Conservation (phyloP, 2,113 vertebrate genomes). For the Rallus limicola region DNA sequence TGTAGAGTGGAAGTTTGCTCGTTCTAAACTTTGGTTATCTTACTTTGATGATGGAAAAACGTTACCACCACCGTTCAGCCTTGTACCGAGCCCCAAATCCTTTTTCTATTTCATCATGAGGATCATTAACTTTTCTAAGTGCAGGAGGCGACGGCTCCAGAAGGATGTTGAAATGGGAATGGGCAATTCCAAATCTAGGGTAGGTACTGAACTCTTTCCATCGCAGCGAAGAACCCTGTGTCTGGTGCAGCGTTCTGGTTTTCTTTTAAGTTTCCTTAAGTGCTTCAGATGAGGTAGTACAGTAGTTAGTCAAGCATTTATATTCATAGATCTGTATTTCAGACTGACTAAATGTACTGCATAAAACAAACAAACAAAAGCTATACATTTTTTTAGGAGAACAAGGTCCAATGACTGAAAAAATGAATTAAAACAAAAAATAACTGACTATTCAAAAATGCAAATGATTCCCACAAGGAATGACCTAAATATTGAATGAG, state of each 20-base stretch:
- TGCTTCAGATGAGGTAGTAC: not conserved
- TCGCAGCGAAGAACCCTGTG: not conserved
- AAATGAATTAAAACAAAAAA: not conserved
- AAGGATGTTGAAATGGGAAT: conserved; percentile 87
- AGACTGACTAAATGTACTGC: not conserved
- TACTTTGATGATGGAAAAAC: conserved; percentile 92
- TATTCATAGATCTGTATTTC: not conserved
- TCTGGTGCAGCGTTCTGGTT: not conserved
- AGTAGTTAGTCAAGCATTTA: not conserved
- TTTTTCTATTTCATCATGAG: conserved; percentile 84
- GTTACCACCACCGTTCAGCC: conserved; percentile 87
- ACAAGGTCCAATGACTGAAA: not conserved
- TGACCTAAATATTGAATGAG: not conserved
- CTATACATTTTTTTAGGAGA: not conserved
- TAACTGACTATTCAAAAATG: not conserved
- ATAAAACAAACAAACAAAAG: not conserved
- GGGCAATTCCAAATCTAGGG: conserved; percentile 87
- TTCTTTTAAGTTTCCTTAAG: not conserved
- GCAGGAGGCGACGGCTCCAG: conserved; percentile 79
- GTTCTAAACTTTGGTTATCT: conserved; percentile 89
- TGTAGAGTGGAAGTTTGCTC: conserved; percentile 91
- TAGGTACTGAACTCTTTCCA: conserved; percentile 56
- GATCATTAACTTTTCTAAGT: conserved; percentile 80
- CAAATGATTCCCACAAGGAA: not conserved
- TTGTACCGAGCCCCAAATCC: conserved; percentile 89